Evolutionary conservation across 2,113 vertebrate species (phyloP), one percentile per base, ranked within the genome.

Genomic region (Shinisaurus crocodilurus): DNA sequence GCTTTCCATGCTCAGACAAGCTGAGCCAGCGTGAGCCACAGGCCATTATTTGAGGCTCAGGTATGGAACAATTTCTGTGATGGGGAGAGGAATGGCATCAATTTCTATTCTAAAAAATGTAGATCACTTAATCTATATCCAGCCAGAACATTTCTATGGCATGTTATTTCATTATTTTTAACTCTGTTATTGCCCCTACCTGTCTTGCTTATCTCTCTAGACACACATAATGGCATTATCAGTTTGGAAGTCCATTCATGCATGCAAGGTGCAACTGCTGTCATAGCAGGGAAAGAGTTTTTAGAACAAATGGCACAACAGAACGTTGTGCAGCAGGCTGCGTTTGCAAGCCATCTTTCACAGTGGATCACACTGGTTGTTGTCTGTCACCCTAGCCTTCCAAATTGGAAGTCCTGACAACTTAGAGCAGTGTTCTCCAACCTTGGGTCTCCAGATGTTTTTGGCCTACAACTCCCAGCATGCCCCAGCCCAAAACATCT

Each of bases 141-240:
- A 15, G 74, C 5, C 88, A 93, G 79, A 88, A 94, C 79, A 84
- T 82, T 48, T 85, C 84, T 37, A 0, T 83, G 89, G 60, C 60
- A 63, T 94, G 77, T 92, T 94, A 90, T 95, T 91, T 89, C 57
- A 3, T 43, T 57, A 60, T 1, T 1, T 1, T 27, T 23, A 67
- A 80, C 5, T 67, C 40, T 67, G 40, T 50, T 67, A 67, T 67
- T 67, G 60, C 12, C 12, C 91, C 43, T 67, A 54, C 84, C 87
- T 91, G 81, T 86, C 89, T 92, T 85, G 91, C 92, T 94, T 93
- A 93, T 93, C 94, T 93, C 94, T 95, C 92, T 94, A 94, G 94
- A 92, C 92, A 91, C 94, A 93, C 90, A 95, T 94, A 94, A 96
- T 94, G 94, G 90, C 93, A 94, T 54, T 88, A 90, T 96, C 93